A percentile compares a stretch with the other conserved stretches of the same genome.
These are phyloP conservation scores for Scarus forsteni DNA, from an alignment of 2,797 vertebrate genomes.

Conservation along the genomic window DNA sequence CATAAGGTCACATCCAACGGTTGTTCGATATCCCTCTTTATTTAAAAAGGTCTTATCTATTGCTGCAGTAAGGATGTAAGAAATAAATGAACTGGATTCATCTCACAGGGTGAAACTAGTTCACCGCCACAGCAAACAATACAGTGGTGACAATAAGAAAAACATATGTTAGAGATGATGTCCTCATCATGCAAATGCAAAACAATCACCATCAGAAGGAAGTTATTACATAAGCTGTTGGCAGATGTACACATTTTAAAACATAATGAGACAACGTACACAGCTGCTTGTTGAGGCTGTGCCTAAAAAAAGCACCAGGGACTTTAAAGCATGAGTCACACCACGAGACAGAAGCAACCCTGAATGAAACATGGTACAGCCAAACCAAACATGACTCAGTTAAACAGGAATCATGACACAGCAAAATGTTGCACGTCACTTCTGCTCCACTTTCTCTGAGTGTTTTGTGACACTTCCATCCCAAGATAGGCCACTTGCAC, in stretches of 20 bases:
- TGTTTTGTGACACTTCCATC: conserved; percentile 28
- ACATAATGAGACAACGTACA: conserved; percentile 19
- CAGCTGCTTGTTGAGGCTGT: conserved; percentile 30
- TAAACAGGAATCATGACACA: conserved; percentile 35
- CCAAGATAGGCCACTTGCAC: conserved; percentile 45
- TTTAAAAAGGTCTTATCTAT: conserved; percentile 23
- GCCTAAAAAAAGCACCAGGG: conserved; percentile 13
- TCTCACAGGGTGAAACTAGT: conserved; percentile 26
- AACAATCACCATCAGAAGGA: conserved; percentile 14
- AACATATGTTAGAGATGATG: conserved; percentile 22
- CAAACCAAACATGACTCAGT: conserved; percentile 43
- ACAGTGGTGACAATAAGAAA: conserved; percentile 29
- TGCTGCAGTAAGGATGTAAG: conserved; percentile 26
- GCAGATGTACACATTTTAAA: conserved; percentile 28
- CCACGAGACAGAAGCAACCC: conserved; percentile 22
- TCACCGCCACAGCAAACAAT: conserved; percentile 28
- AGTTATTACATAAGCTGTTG: conserved; percentile 42
- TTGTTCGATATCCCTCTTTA: conserved; percentile 13
- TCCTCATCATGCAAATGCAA: conserved; percentile 36
- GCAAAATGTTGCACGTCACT: conserved; percentile 47
- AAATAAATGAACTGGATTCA: conserved; percentile 32
- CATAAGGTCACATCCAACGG: conserved; percentile 15
- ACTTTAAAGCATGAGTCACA: conserved; percentile 23
- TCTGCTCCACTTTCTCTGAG: conserved; percentile 38
- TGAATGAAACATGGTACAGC: conserved; percentile 19